phyloP scores from a whole-genome alignment of 2,888 invertebrate genomes.

The Lepidochrysops patricia region DNA sequence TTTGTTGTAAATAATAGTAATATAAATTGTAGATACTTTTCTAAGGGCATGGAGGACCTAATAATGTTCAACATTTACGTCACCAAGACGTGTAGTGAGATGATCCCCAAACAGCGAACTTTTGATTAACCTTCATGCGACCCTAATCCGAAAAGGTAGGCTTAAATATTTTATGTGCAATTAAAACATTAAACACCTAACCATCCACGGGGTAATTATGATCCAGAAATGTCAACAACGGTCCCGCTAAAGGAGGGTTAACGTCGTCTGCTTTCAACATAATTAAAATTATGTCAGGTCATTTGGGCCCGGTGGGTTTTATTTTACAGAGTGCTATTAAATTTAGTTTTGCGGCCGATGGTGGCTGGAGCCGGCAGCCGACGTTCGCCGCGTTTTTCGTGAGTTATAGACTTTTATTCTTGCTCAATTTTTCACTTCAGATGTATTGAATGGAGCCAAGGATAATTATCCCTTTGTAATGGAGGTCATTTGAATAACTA shows the following conservation, averaged over 20 bases:
- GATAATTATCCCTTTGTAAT: neutral
- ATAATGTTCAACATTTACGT: neutral
- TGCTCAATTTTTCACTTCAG: constrained; percentile 55
- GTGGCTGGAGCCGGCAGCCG: constrained; percentile 62
- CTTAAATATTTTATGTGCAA: constrained; percentile 19
- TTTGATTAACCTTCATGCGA: constrained; percentile 10
- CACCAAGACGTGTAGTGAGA: neutral
- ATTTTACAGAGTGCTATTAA: constrained; percentile 73
- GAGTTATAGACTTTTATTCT: constrained; percentile 64
- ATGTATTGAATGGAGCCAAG: constrained; percentile 21
- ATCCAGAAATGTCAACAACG: constrained; percentile 37
- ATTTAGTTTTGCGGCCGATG: constrained; percentile 72
- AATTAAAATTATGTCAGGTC: constrained; percentile 73
- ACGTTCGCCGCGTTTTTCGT: constrained; percentile 69
- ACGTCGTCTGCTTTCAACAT: constrained; percentile 74
- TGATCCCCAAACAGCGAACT: neutral
- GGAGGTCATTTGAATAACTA: neutral
- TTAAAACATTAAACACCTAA: constrained; percentile 24
- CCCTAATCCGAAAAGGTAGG: constrained; percentile 5
- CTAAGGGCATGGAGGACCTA: neutral
- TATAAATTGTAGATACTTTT: neutral
- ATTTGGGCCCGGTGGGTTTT: constrained; percentile 55
- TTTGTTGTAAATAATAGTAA: too few relatives aligned
- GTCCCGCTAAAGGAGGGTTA: constrained; percentile 56
- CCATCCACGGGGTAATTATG: constrained; percentile 26